Evolutionary conservation across 1,140 invertebrate genomes (phyloP).

Genomic region (Caligus rogercresseyi): DNA sequence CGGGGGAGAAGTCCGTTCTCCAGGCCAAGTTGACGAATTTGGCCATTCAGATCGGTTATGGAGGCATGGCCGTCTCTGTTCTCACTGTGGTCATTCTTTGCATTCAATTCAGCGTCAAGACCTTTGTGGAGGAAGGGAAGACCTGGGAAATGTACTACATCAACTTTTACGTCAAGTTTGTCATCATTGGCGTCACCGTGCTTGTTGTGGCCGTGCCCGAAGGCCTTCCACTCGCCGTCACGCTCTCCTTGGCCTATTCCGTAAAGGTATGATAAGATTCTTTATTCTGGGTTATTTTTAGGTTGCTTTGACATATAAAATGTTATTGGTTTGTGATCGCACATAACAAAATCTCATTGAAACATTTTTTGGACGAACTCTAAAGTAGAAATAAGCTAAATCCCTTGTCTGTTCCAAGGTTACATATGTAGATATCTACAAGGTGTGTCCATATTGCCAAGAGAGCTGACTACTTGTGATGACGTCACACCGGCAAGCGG

Average conservation of each 20-base stretch:
- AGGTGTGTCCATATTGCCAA: too few species aligned
- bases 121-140: constrained; percentile 58
- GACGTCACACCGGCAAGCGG: too few species aligned
- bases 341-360: too few species aligned
- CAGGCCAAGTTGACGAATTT: constrained; percentile 97
- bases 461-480: too few species aligned
- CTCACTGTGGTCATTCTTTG: constrained; percentile 90
- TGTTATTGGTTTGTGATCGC: too few species aligned
- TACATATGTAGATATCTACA: too few species aligned
- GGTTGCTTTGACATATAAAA: too few species aligned
- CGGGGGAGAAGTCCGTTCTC: constrained; percentile 90
- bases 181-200: constrained; percentile 99
- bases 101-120: constrained; percentile 79
- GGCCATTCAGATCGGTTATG: constrained; percentile 98
- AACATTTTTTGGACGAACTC: too few species aligned
- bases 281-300: too few species aligned
- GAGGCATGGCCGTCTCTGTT: constrained; percentile 86
- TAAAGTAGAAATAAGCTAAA: too few species aligned
- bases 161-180: constrained; percentile 79
- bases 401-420: too few species aligned
- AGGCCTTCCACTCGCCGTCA: constrained; percentile 92
- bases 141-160: constrained; percentile 62
- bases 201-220: constrained; percentile 97
- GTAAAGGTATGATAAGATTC: constrained; percentile 48
- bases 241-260: constrained; percentile 90